phyloP scores from a whole-genome alignment of 2,888 invertebrate genomes.

The Himalopsyche anomala region DNA sequence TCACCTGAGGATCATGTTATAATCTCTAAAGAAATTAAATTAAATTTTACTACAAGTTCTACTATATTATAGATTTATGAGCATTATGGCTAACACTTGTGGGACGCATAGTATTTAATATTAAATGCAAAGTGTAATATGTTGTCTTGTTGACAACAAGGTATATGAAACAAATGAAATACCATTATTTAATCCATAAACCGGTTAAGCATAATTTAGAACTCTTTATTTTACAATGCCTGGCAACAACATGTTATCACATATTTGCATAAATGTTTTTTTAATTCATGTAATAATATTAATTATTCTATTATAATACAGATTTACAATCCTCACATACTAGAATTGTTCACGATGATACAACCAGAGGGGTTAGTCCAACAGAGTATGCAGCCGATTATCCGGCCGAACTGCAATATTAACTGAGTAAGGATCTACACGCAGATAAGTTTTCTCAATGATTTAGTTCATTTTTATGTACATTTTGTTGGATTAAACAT shows the following conservation, averaged over 20 bases:
- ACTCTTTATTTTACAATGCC: neutral
- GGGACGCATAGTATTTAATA: neutral
- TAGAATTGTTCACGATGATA: too few relatives aligned
- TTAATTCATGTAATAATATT: neutral
- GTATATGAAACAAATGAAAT: neutral
- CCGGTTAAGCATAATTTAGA: neutral
- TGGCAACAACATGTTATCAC: neutral
- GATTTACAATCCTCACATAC: too few relatives aligned
- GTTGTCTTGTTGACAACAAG: neutral
- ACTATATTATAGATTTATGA: neutral
- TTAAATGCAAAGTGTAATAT: neutral
- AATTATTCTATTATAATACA: too few relatives aligned
- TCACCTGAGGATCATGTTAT: neutral
- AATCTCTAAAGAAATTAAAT: neutral
- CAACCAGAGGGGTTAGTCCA: too few relatives aligned
- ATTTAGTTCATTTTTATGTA: too few relatives aligned
- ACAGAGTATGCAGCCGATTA: too few relatives aligned
- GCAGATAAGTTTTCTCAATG: too few relatives aligned
- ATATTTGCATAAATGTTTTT: neutral
- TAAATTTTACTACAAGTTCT: neutral
- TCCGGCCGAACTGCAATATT: too few relatives aligned
- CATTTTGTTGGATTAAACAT: too few relatives aligned
- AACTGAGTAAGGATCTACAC: too few relatives aligned
- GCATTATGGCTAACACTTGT: neutral
- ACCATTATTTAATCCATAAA: neutral